Base-by-base conservation (phyloP, 2,113 vertebrate species). In the Hippocampus comes region DNA sequence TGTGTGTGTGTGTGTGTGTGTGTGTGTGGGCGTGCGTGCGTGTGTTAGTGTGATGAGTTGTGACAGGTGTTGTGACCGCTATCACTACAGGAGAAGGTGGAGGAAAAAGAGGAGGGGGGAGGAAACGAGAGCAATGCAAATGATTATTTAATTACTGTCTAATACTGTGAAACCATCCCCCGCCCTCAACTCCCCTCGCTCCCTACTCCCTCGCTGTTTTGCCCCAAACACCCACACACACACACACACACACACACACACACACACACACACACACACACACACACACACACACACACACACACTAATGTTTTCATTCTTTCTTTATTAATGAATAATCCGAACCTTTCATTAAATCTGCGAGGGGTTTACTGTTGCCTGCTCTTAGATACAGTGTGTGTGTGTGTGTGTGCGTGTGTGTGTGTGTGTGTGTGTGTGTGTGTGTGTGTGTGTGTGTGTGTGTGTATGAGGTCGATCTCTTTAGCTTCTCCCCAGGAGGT, bases 1-100 rank as follows among this genome's bases (percentile, higher is more conserved):
- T 95, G 95, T 41, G 73, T 79, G 61, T 70, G 78, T 30, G 27
- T 55, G 49, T 5, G 51, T 67, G 41, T 49, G 73, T 78, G 61
- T n/a, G n/a, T n/a, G n/a, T n/a, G n/a, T n/a, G n/a, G n/a, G n/a
- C 68, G 78, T 57, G 68, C 69, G 76, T 74, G 82, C 72, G 72
- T 53, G 79, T 38, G 76, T 87, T 91, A 90, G 89, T 86, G 80
- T 95, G 95, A 96, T 96, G 92, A 86, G 85, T 93, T 93, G 87
- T 95, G 96, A 96, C 95, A 96, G 95, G 94, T 95, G 94, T 94
- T 95, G 93, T 92, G 94, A 93, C 92, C 92, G 87, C 92, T 93
- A 91, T 89, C 93, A 88, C 79, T 95, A 94, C 93, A 94, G 93
- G 94, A 94, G 93, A 92, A 91, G 92, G 94, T 87, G 91, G 93